Base-by-base conservation (phyloP, 2,797 vertebrate species). In the Lates japonicus region DNA sequence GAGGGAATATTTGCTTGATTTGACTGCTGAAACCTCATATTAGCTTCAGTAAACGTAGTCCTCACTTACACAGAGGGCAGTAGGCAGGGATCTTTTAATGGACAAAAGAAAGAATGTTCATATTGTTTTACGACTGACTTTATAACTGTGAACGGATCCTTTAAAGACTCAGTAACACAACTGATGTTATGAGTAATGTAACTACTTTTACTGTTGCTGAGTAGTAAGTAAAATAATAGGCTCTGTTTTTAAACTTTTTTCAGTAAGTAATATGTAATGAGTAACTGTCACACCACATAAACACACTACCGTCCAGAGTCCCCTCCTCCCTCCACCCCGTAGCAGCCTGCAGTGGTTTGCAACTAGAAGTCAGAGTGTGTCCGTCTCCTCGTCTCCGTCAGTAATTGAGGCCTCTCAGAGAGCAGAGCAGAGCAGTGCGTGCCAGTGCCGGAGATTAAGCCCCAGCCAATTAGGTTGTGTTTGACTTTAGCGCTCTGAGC, bases 381-480 rank as follows among this genome's bases (percentile, higher is more conserved):
- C 83, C 46, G 31, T 84, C 82, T 80, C 82, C 74, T 83, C 59
- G 13, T 80, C 81, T 84, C 84, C 61, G 22, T 88, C 84, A 35
- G 86, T 82, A 70, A 85, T 69, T 7, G 70, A 84, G 87, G 80
- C 83, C 71, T 88, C 82, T 87, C 73, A 3, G 67, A 75, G 74
- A 67, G 76, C 74, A 1, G 74, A 74, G 87, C 72, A 2, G 41
- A 4, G 41, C 25, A 29, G 64, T 80, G 80, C 59, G 49, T 88
- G 91, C 76, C 86, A 87, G 81, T 42, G 75, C 83, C 54, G 74
- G 61, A 82, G 81, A 92, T 89, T 76, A 90, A 81, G 61, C 77
- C 73, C 75, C 75, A 35, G 86, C 88, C 92, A 92, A 92, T 93
- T 91, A 92, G 83, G 74, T 77, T 78, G 80, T n/a, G 76, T 91